These are phyloP conservation scores for Heterotilapia buettikoferi DNA, from an alignment of 2,113 vertebrate genomes.

Conservation along the genomic window DNA sequence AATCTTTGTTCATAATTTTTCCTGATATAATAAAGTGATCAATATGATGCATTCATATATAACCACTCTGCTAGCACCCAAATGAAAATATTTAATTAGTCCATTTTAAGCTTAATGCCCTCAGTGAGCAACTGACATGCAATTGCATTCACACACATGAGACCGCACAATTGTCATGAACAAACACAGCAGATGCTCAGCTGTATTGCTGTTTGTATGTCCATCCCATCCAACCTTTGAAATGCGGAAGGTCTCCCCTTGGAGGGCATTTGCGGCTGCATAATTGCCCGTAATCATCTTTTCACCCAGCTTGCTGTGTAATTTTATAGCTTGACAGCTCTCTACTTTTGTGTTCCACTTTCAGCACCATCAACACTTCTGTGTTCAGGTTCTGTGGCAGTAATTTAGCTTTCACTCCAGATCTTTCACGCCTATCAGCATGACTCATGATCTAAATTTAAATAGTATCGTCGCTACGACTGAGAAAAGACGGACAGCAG, in stretches of 20 bases:
- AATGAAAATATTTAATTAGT: not conserved
- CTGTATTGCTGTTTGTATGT: not conserved
- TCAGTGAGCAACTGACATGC: not conserved
- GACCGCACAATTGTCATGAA: not conserved
- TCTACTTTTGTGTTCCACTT: slow-evolving; percentile 43
- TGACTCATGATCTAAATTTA: slow-evolving; percentile 47
- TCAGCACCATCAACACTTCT: slow-evolving; percentile 51
- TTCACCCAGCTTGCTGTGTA: slow-evolving; percentile 40
- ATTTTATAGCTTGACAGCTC: slow-evolving; percentile 54
- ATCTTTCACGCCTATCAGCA: slow-evolving; percentile 31
- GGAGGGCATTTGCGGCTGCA: slow-evolving; percentile 23
- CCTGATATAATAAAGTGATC: not conserved
- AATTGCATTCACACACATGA: not conserved
- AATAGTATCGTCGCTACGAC: not conserved
- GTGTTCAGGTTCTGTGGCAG: slow-evolving; percentile 36
- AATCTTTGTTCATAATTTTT: not conserved
- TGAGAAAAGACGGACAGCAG: not conserved
- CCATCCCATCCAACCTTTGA: not conserved
- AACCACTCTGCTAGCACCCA: not conserved
- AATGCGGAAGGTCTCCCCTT: slow-evolving; percentile 30
- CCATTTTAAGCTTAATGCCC: not conserved
- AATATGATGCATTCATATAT: not conserved
- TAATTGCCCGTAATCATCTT: slow-evolving; percentile 65
- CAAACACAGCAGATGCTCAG: not conserved
- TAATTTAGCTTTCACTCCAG: slow-evolving; percentile 49